Evolutionary conservation across 2,888 invertebrate species (phyloP), one percentile per base, ranked within the genome.

Genomic region (Phaonia tiefii): DNA sequence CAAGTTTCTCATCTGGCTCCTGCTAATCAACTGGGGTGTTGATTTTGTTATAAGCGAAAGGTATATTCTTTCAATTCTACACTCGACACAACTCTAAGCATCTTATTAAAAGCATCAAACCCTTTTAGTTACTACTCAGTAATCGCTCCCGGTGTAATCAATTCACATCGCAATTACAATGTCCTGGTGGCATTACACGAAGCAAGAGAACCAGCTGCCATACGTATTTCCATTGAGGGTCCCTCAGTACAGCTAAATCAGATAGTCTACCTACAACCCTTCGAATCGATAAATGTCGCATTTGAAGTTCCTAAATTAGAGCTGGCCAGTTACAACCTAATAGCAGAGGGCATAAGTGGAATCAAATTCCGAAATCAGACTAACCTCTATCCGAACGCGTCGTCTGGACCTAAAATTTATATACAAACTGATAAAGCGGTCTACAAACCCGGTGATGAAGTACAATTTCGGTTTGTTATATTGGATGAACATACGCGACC

Each of bases 381-480:
- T 1, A 92, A 93, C 8, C 89, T 98, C 65, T 97, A 94, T 90
- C 93, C 95, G 46, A 93, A 94, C 81, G 96, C 97, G 87, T 93
- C 94, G 82, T 95, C 97, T 87, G 71, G 76, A 26, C 75, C 79
- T 0, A 95, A 96, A 13, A 93, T 97, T 10, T 95, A 97, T 87
- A 93, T 98, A 83, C 97, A 98, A 90, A 97, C 97, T 0, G 98
- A 98, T 91, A 95, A 96, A 90, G 94, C 96, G 10, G 94, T 97
- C 83, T 98, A 98, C 90, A 95, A 96, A 88, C 97, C 97, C 0
- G 95, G 95, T 20, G 94, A 95, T 87, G 94, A 93, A 85, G 94
- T 98, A 51, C 92, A 94, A 90, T 98, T 97, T 91, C 84, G 88
- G 13, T 82, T 95, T 10, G 90, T 97, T 42, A 93, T 95, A 13